Percentiles rank a stretch among this genome's conserved stretches.
phyloP scores from a whole-genome alignment of 2,113 vertebrate genomes.

The Galbula dea region DNA sequence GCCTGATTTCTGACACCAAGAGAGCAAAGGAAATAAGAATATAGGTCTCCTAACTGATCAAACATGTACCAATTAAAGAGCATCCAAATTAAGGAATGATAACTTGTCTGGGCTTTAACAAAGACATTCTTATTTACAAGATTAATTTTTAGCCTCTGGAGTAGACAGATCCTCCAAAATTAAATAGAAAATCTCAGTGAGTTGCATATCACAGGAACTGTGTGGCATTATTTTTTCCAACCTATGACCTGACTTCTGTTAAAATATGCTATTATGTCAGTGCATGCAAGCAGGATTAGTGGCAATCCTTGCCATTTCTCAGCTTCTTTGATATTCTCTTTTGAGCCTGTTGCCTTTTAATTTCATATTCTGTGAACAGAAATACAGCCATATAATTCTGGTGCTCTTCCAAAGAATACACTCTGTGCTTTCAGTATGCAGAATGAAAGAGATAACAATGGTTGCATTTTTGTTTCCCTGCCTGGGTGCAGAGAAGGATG shows the following conservation, averaged over 20 bases:
- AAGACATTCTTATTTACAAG: neutral
- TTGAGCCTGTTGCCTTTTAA: neutral
- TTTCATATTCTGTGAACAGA: neutral
- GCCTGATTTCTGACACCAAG: neutral
- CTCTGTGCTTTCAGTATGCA: neutral
- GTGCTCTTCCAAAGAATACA: neutral
- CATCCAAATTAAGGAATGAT: neutral
- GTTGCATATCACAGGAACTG: neutral
- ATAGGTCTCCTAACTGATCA: neutral
- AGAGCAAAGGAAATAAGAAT: neutral
- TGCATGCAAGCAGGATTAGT: neutral
- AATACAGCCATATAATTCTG: neutral
- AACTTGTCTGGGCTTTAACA: neutral
- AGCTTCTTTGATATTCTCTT: neutral
- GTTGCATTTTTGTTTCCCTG: neutral
- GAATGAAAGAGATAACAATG: neutral
- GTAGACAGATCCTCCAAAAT: neutral
- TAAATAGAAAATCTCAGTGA: neutral
- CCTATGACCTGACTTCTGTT: neutral
- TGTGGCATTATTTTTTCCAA: neutral
- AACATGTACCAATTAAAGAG: neutral
- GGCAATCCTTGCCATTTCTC: neutral
- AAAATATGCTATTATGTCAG: neutral
- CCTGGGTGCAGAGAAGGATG: neutral
- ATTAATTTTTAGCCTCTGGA: neutral